Conservation (phyloP, 2,113 vertebrate genomes). For the Rostratula benghalensis region DNA sequence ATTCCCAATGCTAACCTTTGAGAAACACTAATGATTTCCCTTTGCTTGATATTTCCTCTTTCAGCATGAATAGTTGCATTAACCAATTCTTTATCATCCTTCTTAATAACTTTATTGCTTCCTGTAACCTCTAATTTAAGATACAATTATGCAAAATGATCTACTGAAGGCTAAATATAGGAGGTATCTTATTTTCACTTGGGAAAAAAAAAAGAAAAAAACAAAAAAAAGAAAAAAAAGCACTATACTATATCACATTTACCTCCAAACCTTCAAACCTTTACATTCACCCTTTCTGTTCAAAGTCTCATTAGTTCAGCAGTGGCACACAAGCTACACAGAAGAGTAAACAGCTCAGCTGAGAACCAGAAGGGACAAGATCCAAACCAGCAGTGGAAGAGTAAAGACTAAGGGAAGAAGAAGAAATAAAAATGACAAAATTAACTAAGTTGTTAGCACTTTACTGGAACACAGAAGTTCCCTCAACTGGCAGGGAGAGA, state of each 20-base stretch:
- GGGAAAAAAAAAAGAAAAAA: neutral
- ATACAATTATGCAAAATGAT: neutral
- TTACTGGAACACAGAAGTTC: neutral
- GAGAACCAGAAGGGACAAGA: neutral
- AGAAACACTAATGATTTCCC: slow-evolving; percentile 29
- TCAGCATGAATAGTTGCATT: neutral
- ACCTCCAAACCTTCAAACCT: neutral
- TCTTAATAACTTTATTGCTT: neutral
- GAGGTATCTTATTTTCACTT: neutral
- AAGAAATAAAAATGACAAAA: neutral
- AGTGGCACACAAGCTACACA: neutral
- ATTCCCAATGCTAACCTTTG: neutral
- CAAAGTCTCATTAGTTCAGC: neutral
- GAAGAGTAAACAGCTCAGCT: neutral
- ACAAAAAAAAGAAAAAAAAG: no score
- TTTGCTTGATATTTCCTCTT: slow-evolving; percentile 16
- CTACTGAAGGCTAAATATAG: neutral
- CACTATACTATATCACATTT: neutral
- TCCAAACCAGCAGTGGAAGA: neutral
- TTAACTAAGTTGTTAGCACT: neutral
- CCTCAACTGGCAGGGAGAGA: neutral
- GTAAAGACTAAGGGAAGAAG: neutral
- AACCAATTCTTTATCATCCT: neutral
- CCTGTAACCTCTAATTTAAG: neutral
- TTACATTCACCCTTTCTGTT: neutral